These are phyloP conservation scores for Aphaenogaster rudis DNA, from an alignment of 1,140 invertebrate species.

Conservation along the genomic window DNA sequence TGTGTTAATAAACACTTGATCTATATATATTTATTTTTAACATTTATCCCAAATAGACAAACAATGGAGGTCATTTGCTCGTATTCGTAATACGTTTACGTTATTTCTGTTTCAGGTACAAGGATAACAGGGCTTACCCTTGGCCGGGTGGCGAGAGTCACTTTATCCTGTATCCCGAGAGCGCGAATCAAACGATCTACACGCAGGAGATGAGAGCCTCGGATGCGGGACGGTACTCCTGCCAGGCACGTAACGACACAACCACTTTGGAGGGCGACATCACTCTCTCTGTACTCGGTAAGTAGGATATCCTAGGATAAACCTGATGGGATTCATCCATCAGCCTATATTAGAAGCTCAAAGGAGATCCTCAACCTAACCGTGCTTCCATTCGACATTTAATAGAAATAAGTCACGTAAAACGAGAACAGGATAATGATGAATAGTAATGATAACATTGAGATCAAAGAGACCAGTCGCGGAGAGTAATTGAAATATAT, in stretches of 20 bases:
- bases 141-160: conserved; percentile 90
- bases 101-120: conserved; percentile 89
- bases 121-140: conserved; percentile 91
- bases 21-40: neutral
- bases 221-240: conserved; percentile 92
- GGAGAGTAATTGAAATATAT: neutral
- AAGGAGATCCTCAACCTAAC: neutral
- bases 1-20: no score
- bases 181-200: conserved; percentile 93
- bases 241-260: conserved; percentile 91
- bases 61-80: no score
- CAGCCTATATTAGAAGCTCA: conserved; percentile 47
- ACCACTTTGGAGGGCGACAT: conserved; percentile 89
- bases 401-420: conserved; percentile 15
- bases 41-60: neutral
- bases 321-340: conserved; percentile 53
- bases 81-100: neutral
- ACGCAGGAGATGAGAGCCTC: conserved; percentile 88
- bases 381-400: conserved; percentile 26
- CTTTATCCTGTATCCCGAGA: conserved; percentile 92
- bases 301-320: conserved; percentile 79
- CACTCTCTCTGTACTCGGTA: conserved; percentile 90
- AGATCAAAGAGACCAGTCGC: neutral
- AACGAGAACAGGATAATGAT: neutral
- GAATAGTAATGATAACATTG: neutral